These are phyloP conservation scores for Nylanderia fulva DNA, from an alignment of 1,140 invertebrate genomes.

Conservation along the genomic window DNA sequence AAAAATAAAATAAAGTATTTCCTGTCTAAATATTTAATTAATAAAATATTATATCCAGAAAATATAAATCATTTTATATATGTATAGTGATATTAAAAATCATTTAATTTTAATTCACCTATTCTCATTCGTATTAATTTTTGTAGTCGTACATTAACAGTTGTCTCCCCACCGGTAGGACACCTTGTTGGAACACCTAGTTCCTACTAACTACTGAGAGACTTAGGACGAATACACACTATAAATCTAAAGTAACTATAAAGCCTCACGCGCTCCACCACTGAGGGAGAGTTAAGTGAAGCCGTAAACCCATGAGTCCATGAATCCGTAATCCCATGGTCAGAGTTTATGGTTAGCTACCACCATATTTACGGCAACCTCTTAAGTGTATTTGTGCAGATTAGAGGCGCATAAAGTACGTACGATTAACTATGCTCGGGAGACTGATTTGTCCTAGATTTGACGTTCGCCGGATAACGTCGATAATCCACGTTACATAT, in stretches of 20 bases:
- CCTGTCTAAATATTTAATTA: not conserved
- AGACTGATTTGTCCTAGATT: conserved; percentile 12
- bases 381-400: conserved; percentile 62
- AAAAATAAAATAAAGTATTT: too few relatives aligned
- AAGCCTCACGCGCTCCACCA: conserved; percentile 47
- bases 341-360: conserved; percentile 60
- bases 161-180: conserved; percentile 17
- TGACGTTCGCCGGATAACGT: not conserved
- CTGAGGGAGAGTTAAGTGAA: conserved; percentile 50
- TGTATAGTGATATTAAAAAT: too few relatives aligned
- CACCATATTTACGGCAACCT: conserved; percentile 57
- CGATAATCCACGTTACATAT: not conserved
- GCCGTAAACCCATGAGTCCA: conserved; percentile 59
- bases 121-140: not conserved
- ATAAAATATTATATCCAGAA: too few relatives aligned
- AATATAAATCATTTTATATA: too few relatives aligned
- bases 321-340: conserved; percentile 66
- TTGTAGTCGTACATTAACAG: conserved; percentile 11
- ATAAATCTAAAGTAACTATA: conserved; percentile 60
- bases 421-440: conserved; percentile 48
- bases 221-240: conserved; percentile 60
- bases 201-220: conserved; percentile 55
- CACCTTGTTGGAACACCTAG: conserved; percentile 24
- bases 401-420: conserved; percentile 56
- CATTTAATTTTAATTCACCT: not conserved